Conservation (phyloP, 1,140 invertebrate species). For the Mactra quadrangularis region DNA sequence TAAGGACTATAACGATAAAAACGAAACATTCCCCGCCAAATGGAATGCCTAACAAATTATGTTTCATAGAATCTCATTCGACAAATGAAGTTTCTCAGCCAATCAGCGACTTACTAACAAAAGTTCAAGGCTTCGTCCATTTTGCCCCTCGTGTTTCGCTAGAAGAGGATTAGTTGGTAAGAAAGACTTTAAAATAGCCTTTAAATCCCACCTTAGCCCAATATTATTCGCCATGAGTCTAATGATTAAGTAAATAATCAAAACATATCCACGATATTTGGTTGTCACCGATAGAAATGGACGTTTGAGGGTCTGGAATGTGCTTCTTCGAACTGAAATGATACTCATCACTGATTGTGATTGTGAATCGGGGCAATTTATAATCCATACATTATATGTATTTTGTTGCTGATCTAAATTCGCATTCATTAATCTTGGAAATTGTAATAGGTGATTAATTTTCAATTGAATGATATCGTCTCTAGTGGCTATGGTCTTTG, state of each 20-base stretch:
- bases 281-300: neutral
- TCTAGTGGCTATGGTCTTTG: too few relatives aligned
- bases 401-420: too few relatives aligned
- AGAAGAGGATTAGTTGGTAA: slow-evolving; percentile 35
- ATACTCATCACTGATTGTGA: neutral
- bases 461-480: too few relatives aligned
- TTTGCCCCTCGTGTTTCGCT: slow-evolving; percentile 60
- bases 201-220: neutral
- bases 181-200: neutral
- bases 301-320: neutral
- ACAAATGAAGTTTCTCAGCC: neutral
- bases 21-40: slow-evolving; percentile 50
- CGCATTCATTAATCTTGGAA: too few relatives aligned
- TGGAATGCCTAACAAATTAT: slow-evolving; percentile 31
- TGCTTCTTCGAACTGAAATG: neutral
- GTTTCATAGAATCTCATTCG: slow-evolving; percentile 26
- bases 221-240: too few relatives aligned
- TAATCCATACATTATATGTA: too few relatives aligned
- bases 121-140: slow-evolving; percentile 19
- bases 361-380: too few relatives aligned
- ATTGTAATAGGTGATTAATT: too few relatives aligned
- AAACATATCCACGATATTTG: neutral
- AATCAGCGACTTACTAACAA: slow-evolving; percentile 7
- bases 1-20: too few relatives aligned
- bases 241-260: neutral